Conservation (phyloP, 2,797 vertebrate species). For the Muscicapa comitata region DNA sequence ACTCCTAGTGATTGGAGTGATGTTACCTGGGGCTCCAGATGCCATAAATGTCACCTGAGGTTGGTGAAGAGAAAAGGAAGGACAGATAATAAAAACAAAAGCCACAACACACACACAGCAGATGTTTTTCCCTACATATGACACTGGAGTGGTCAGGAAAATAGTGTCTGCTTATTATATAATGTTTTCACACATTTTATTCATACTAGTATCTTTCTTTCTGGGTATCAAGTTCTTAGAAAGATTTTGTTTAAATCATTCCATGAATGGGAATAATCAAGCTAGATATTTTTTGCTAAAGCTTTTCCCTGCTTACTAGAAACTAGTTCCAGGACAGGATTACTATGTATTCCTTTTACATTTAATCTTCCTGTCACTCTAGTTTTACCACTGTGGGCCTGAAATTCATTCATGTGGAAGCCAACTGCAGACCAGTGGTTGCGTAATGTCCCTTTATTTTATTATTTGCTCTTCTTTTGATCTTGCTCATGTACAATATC, state of each 20-base stretch:
- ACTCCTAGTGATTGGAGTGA: background rate
- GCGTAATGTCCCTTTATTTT: slow-evolving; percentile 11
- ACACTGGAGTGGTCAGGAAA: background rate
- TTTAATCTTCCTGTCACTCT: background rate
- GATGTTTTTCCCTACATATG: background rate
- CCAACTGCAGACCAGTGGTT: background rate
- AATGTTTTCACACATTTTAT: background rate
- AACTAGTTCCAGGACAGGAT: background rate
- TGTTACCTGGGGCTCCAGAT: background rate
- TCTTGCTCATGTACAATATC: background rate
- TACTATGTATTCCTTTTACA: background rate
- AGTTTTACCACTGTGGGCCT: background rate
- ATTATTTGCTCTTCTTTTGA: slow-evolving; percentile 34
- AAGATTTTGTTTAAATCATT: background rate
- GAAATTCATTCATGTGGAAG: slow-evolving; percentile 5
- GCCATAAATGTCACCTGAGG: fast-evolving
- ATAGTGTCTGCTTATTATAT: background rate
- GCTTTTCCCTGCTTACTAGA: background rate
- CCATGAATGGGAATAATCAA: background rate
- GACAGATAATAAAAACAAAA: background rate
- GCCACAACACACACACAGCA: background rate
- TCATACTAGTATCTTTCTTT: background rate
- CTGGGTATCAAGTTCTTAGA: background rate
- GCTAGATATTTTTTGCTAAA: background rate
- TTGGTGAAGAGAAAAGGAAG: background rate